Conservation (phyloP, 2,797 vertebrate species). For the Neostethus bicornis region DNA sequence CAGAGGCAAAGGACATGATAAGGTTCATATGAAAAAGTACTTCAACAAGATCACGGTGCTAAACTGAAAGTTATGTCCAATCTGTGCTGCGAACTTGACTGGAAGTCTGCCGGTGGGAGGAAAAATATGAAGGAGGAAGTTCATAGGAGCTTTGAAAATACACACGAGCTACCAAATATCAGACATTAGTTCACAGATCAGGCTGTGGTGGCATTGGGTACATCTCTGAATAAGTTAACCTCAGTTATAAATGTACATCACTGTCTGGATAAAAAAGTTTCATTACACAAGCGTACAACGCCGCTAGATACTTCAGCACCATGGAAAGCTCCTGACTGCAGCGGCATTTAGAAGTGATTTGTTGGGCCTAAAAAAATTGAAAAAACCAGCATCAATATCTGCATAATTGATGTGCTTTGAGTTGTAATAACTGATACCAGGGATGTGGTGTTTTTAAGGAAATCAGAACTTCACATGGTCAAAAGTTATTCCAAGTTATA, state of each 20-base stretch:
- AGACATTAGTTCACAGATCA: slow-evolving; percentile 15
- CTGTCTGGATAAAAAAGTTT: slow-evolving; percentile 9
- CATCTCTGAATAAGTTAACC: slow-evolving; percentile 26
- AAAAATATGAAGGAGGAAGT: slow-evolving; percentile 20
- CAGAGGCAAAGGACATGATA: slow-evolving; percentile 20
- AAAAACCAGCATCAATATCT: too few relatives aligned
- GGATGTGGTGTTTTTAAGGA: too few relatives aligned
- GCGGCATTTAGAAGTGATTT: too few relatives aligned
- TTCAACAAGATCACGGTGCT: slow-evolving; percentile 30
- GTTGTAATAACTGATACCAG: too few relatives aligned
- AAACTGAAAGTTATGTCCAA: slow-evolving; percentile 27
- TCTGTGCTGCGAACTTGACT: slow-evolving; percentile 40
- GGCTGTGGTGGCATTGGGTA: slow-evolving; percentile 9
- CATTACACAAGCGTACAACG: background rate
- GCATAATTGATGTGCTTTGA: too few relatives aligned
- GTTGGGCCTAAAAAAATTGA: too few relatives aligned
- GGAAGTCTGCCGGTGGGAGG: slow-evolving; percentile 35
- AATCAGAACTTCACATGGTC: too few relatives aligned
- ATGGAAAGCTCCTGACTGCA: slow-evolving; percentile 35
- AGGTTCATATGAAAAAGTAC: slow-evolving; percentile 31
- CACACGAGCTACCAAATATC: slow-evolving; percentile 9
- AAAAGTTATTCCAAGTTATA: too few relatives aligned
- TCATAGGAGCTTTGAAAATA: slow-evolving; percentile 33
- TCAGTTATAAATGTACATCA: slow-evolving; percentile 8
- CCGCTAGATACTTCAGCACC: slow-evolving; percentile 46